Conservation (phyloP, 92 coral and sea anemone genomes). For the Anthopleura xanthogrammica region DNA sequence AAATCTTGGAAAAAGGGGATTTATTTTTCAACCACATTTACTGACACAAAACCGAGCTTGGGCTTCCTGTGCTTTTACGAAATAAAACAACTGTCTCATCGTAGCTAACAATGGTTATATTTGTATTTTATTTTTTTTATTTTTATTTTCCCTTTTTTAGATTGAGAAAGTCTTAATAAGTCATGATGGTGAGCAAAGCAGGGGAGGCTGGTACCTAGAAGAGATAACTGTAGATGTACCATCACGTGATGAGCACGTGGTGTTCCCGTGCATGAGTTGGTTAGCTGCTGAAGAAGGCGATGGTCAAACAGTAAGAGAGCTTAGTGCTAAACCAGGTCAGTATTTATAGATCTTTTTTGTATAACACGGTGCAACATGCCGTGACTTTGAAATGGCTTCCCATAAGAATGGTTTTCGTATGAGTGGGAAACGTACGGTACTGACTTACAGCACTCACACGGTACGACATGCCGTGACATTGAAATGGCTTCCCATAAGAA, state of each 20-base stretch:
- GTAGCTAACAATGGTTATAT: background rate
- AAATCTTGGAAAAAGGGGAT: too few relatives aligned
- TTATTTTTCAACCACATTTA: too few relatives aligned
- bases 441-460: too few relatives aligned
- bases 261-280: constrained; percentile 96
- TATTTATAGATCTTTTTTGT: background rate
- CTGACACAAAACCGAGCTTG: too few relatives aligned
- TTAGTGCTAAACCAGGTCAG: constrained; percentile 83
- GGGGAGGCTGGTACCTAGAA: constrained; percentile 92
- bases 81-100: too few relatives aligned
- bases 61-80: background rate
- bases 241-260: constrained; percentile 89
- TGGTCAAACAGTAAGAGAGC: constrained; percentile 83
- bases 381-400: background rate
- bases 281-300: constrained; percentile 83
- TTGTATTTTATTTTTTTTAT: too few relatives aligned
- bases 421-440: too few relatives aligned
- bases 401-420: too few relatives aligned
- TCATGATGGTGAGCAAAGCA: constrained; percentile 71
- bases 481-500: too few relatives aligned
- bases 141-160: constrained; percentile 17
- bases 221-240: constrained; percentile 97
- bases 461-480: too few relatives aligned
- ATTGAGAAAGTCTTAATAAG: constrained; percentile 88
- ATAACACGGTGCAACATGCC: background rate